Evolutionary conservation across 2,888 invertebrate species (phyloP).

Genomic region (Polyommatus icarus): DNA sequence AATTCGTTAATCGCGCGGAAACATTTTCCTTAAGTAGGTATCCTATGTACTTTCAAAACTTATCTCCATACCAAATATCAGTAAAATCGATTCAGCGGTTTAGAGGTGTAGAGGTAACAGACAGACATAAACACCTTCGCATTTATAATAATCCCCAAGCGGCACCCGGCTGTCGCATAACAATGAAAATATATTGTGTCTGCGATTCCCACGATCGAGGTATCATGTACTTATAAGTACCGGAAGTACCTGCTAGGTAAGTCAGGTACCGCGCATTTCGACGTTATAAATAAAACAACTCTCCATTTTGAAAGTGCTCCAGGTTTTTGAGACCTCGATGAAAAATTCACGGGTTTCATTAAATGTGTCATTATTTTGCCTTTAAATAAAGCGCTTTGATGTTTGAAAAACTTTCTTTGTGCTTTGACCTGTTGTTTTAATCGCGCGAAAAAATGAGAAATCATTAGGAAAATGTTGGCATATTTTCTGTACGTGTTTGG

Average conservation of each 20-base stretch:
- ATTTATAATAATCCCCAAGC: too few species aligned
- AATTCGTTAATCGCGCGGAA: too few species aligned
- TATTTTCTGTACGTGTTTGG: not conserved
- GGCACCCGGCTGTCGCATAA: too few species aligned
- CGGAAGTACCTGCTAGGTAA: not conserved
- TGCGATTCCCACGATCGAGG: too few species aligned
- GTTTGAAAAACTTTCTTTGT: constrained; percentile 22
- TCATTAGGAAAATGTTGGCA: not conserved
- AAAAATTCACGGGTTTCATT: constrained; percentile 32
- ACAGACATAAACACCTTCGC: too few species aligned
- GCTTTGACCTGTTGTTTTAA: constrained; percentile 17
- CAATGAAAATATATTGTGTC: too few species aligned
- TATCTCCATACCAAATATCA: too few species aligned
- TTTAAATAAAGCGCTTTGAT: constrained; percentile 26
- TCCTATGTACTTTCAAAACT: too few species aligned
- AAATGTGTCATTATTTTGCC: constrained; percentile 33
- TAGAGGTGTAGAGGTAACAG: too few species aligned
- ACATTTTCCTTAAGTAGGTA: too few species aligned
- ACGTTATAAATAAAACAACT: constrained; percentile 14
- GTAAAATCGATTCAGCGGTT: too few species aligned
- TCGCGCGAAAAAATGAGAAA: constrained; percentile 7
- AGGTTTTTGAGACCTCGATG: constrained; percentile 21
- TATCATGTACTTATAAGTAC: not conserved
- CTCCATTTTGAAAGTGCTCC: constrained; percentile 16
- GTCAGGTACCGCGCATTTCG: not conserved